Evolutionary conservation across 2,113 vertebrate species (phyloP).

Genomic region (Oncorhynchus gorbuscha): DNA sequence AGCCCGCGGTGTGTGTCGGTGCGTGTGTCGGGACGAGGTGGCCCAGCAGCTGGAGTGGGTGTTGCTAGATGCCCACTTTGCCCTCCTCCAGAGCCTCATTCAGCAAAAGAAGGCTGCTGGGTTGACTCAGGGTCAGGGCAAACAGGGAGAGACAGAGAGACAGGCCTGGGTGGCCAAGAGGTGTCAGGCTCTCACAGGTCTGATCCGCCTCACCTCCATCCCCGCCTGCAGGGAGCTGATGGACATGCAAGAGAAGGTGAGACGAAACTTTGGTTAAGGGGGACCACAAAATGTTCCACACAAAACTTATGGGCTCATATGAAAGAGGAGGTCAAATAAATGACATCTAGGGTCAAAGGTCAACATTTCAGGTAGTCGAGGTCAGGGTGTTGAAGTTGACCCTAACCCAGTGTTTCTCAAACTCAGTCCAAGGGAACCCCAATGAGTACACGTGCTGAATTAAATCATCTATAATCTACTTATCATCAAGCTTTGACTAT

Average conservation of each 20-base stretch:
- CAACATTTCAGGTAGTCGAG: too few relatives aligned
- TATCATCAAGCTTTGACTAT: too few relatives aligned
- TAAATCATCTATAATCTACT: too few relatives aligned
- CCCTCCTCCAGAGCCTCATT: slow-evolving; percentile 61
- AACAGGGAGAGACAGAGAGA: slow-evolving; percentile 4
- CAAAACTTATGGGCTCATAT: too few relatives aligned
- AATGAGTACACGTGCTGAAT: background rate
- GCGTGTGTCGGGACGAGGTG: slow-evolving; percentile 55
- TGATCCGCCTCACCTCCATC: slow-evolving; percentile 56
- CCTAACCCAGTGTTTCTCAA: background rate
- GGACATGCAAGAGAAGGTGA: slow-evolving; percentile 57
- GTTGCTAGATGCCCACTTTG: slow-evolving; percentile 66
- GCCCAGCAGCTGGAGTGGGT: slow-evolving; percentile 72
- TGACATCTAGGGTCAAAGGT: too few relatives aligned
- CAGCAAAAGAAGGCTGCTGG: slow-evolving; percentile 32
- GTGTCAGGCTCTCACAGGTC: slow-evolving; percentile 45
- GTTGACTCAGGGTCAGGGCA: background rate
- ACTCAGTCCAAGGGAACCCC: background rate
- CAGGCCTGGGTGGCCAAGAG: slow-evolving; percentile 60
- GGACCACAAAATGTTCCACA: too few relatives aligned
- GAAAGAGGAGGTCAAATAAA: too few relatives aligned
- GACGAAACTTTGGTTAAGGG: background rate
- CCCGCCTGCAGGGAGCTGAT: slow-evolving; percentile 52
- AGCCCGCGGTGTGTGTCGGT: slow-evolving; percentile 65
- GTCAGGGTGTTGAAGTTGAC: background rate